Conservation (phyloP, 2,888 invertebrate species). For the Calameuta pallipes region DNA sequence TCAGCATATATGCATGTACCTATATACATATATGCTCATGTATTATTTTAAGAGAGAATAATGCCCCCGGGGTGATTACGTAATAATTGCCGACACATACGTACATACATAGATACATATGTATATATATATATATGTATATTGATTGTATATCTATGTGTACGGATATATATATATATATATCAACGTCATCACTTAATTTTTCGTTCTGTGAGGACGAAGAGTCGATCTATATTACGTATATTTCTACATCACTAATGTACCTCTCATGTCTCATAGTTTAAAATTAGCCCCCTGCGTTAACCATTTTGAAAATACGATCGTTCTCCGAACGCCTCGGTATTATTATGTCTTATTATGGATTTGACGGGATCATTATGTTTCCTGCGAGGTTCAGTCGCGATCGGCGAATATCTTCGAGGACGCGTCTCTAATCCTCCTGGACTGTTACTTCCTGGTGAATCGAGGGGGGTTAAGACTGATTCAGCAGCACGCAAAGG, state of each 20-base stretch:
- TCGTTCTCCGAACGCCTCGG: neutral
- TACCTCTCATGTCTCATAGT: constrained; percentile 39
- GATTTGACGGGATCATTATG: no score
- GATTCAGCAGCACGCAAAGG: constrained; percentile 51
- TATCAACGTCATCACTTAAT: constrained; percentile 26
- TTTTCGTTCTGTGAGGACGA: constrained; percentile 11
- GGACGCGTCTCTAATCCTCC: neutral
- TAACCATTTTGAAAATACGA: constrained; percentile 35
- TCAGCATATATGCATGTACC: no score
- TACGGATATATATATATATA: constrained; percentile 16
- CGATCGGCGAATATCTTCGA: neutral
- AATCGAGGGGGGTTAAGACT: constrained; percentile 56
- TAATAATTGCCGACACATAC: neutral
- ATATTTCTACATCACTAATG: constrained; percentile 34
- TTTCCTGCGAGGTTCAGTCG: no score
- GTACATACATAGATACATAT: constrained; percentile 30
- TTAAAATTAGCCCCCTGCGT: constrained; percentile 52
- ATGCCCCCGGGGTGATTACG: no score
- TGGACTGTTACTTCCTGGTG: constrained; percentile 25
- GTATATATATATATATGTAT: constrained; percentile 28
- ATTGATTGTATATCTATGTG: neutral
- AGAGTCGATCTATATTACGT: neutral
- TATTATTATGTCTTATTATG: neutral
- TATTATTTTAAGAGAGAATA: no score
- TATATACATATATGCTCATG: no score